Percentiles rank a stretch among this genome's conserved stretches.
Conservation (phyloP, 2,888 invertebrate species). For the Parelbella ahira region DNA sequence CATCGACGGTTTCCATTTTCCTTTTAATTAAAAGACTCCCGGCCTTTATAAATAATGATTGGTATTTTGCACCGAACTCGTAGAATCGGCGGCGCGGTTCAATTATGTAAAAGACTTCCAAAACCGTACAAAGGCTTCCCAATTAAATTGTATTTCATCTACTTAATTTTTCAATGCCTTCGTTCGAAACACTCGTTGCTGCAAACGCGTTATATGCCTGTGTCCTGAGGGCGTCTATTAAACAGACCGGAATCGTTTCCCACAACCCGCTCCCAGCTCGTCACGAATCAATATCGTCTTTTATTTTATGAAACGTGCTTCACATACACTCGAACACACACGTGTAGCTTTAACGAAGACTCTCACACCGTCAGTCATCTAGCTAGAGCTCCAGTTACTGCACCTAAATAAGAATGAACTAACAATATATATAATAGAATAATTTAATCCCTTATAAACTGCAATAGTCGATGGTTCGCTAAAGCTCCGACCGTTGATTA, state of each 20-base stretch:
- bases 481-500: constrained; percentile 59
- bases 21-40: constrained; percentile 25
- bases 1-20: constrained; percentile 17
- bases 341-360: constrained; percentile 30
- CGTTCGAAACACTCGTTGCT: constrained; percentile 37
- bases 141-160: constrained; percentile 25
- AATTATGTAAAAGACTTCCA: constrained; percentile 22
- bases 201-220: constrained; percentile 52
- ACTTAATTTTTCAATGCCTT: constrained; percentile 35
- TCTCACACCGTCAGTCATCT: constrained; percentile 28
- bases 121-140: constrained; percentile 16
- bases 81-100: constrained; percentile 18
- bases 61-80: constrained; percentile 23
- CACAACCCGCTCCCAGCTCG: constrained; percentile 71
- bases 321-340: constrained; percentile 51
- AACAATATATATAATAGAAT: too few relatives aligned
- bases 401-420: too few relatives aligned
- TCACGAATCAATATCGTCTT: constrained; percentile 80
- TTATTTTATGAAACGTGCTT: constrained; percentile 77
- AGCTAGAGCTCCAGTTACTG: constrained; percentile 16
- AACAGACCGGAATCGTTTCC: constrained; percentile 73
- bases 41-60: constrained; percentile 26
- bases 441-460: too few relatives aligned
- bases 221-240: constrained; percentile 70
- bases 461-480: constrained; percentile 53